Percentiles rank a stretch among this genome's conserved stretches.
These are phyloP conservation scores for Drosophila obscura DNA, from an alignment of 1,140 invertebrate genomes.

Conservation along the genomic window DNA sequence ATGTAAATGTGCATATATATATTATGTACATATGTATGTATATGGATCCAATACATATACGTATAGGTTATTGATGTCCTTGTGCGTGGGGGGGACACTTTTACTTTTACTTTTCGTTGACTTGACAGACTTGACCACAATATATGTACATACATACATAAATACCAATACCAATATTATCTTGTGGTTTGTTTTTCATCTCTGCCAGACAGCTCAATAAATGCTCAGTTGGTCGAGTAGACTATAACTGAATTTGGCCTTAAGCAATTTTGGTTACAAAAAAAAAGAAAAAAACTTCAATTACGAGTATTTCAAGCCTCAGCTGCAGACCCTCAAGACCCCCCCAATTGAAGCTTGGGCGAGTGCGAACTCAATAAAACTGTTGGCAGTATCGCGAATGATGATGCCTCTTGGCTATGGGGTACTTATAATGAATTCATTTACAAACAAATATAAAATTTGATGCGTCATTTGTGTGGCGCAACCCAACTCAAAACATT, in stretches of 20 bases:
- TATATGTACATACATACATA: not conserved
- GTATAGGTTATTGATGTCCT: not conserved
- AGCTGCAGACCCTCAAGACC: slow-evolving; percentile 13
- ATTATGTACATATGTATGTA: too few relatives aligned
- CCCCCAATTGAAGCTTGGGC: slow-evolving; percentile 16
- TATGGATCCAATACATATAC: not conserved
- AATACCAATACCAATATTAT: slow-evolving; percentile 11
- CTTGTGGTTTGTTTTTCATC: slow-evolving; percentile 13
- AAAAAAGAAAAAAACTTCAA: slow-evolving; percentile 34
- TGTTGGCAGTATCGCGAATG: slow-evolving; percentile 24
- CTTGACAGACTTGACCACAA: not conserved
- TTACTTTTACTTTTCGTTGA: slow-evolving; percentile 33
- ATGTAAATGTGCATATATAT: not conserved
- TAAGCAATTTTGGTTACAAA: slow-evolving; percentile 10
- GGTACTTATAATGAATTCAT: slow-evolving; percentile 50
- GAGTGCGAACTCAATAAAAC: slow-evolving; percentile 41
- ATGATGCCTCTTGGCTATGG: slow-evolving; percentile 11
- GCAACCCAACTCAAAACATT: slow-evolving; percentile 3
- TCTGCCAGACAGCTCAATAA: slow-evolving; percentile 24
- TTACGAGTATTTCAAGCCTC: not conserved
- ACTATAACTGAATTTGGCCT: slow-evolving; percentile 34
- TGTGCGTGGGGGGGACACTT: slow-evolving; percentile 12
- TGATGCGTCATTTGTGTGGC: slow-evolving; percentile 61
- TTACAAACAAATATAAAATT: slow-evolving; percentile 24
- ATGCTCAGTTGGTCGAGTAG: not conserved